Percentiles rank a stretch among this genome's conserved stretches.
Conservation (phyloP, 2,888 invertebrate species). For the Oligia fasciuncula region DNA sequence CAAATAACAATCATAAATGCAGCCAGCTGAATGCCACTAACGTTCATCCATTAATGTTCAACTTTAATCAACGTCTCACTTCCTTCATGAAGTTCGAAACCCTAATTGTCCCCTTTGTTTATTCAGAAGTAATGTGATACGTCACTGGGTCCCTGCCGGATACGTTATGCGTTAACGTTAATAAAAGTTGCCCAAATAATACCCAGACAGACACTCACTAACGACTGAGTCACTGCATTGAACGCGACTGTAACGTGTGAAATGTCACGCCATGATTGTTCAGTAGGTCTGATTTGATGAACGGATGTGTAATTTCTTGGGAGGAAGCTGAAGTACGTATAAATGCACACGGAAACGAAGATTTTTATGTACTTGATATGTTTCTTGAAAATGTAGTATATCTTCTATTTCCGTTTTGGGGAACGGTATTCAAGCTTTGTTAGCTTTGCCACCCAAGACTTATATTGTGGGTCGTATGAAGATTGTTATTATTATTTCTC, state of each 20-base stretch:
- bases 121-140: slow-evolving; percentile 85
- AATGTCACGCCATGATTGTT: slow-evolving; percentile 63
- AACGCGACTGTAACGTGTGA: slow-evolving; percentile 56
- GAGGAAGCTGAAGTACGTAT: slow-evolving; percentile 9
- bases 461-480: neutral
- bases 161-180: slow-evolving; percentile 87
- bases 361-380: slow-evolving; percentile 32
- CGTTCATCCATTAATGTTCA: slow-evolving; percentile 57
- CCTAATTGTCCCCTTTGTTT: slow-evolving; percentile 88
- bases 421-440: neutral
- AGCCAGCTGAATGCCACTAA: slow-evolving; percentile 55
- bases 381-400: slow-evolving; percentile 9
- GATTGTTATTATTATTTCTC: neutral
- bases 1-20: slow-evolving; percentile 59
- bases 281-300: slow-evolving; percentile 32
- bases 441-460: slow-evolving; percentile 26
- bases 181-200: slow-evolving; percentile 84
- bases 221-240: slow-evolving; percentile 79
- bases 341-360: slow-evolving; percentile 27
- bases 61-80: slow-evolving; percentile 74
- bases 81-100: slow-evolving; percentile 78
- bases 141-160: slow-evolving; percentile 84
- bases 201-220: slow-evolving; percentile 78
- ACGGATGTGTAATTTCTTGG: slow-evolving; percentile 53
- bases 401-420: slow-evolving; percentile 19